Evolutionary conservation across 1,140 invertebrate genomes (phyloP).

Genomic region (Hyles vespertilio): DNA sequence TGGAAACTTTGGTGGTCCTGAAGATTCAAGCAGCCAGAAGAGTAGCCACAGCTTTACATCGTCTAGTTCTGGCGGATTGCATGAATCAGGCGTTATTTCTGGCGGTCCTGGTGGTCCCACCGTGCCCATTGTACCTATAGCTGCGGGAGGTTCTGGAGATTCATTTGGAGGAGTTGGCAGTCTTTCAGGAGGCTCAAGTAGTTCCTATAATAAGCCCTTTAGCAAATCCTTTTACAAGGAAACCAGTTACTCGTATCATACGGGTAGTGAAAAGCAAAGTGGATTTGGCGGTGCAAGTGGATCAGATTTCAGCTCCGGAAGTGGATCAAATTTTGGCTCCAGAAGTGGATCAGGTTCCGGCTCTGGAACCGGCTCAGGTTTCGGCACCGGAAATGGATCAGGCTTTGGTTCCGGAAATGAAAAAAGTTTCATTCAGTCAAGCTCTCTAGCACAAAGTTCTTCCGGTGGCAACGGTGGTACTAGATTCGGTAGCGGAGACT

Average conservation of each 20-base stretch:
- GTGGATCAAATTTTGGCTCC: too few species aligned
- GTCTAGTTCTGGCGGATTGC: not conserved
- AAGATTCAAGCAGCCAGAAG: not conserved
- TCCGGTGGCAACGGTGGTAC: not conserved
- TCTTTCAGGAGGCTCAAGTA: slow-evolving; percentile 2
- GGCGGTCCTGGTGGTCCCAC: too few species aligned
- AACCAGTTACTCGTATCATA: slow-evolving; percentile 20
- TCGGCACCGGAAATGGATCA: slow-evolving; percentile 1
- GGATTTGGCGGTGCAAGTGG: slow-evolving; percentile 11
- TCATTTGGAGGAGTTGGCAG: not conserved
- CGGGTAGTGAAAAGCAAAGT: slow-evolving; percentile 10
- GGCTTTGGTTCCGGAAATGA: not conserved
- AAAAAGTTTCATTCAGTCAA: not conserved
- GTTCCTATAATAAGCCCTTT: not conserved
- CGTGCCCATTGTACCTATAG: too few species aligned
- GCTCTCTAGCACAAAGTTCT: not conserved
- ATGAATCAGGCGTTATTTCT: not conserved
- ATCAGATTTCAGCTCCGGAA: slow-evolving; percentile 4
- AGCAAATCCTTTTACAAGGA: slow-evolving; percentile 23
- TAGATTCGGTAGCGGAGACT: not conserved
- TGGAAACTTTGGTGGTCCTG: slow-evolving; percentile 9
- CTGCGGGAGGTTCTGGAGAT: too few species aligned
- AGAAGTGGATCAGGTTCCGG: slow-evolving; percentile 6
- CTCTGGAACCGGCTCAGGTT: slow-evolving; percentile 4
- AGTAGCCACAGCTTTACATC: not conserved